Percentiles rank a stretch among this genome's conserved stretches.
These are phyloP conservation scores for Pseudonaja textilis DNA, from an alignment of 2,113 vertebrate species.

Conservation along the genomic window DNA sequence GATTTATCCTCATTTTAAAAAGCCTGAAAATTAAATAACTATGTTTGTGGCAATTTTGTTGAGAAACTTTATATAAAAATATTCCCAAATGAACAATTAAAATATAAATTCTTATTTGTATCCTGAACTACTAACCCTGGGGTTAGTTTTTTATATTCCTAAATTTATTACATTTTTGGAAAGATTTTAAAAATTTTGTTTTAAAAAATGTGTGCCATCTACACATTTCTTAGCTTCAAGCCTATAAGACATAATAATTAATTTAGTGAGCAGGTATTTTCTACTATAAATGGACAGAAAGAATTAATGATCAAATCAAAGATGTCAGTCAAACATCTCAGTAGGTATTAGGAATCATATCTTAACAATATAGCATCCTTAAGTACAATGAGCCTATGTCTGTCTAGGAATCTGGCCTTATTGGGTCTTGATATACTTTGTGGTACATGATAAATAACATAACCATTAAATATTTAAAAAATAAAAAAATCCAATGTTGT, in stretches of 20 bases:
- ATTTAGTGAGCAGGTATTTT: background rate
- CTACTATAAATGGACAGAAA: background rate
- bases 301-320: background rate
- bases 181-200: background rate
- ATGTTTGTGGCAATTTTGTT: background rate
- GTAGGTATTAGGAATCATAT: background rate
- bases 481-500: background rate
- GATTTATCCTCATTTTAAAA: background rate
- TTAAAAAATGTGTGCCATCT: background rate
- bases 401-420: background rate
- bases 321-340: too few relatives aligned
- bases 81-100: background rate
- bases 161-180: background rate
- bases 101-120: background rate
- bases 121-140: background rate
- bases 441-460: background rate
- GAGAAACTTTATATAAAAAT: background rate
- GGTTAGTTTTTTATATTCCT: background rate
- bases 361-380: background rate
- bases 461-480: background rate
- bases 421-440: background rate
- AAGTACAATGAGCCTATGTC: background rate
- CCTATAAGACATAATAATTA: background rate
- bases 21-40: background rate
- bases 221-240: background rate